Base-by-base conservation (phyloP, 2,888 invertebrate genomes). In the Scrobipalpa costella region DNA sequence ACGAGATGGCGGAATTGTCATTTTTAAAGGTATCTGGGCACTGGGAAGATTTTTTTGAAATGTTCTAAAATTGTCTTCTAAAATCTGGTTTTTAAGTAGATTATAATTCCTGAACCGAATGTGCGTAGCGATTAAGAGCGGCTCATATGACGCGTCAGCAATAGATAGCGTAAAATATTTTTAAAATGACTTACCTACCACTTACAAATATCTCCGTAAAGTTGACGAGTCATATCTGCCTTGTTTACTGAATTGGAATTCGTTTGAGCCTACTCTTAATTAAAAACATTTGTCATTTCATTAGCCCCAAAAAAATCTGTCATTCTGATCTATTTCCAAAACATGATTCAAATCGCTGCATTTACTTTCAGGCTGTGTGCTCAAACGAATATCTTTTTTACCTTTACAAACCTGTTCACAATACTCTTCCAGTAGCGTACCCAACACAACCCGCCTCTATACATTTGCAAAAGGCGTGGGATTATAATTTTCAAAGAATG, bases 351-450 rank as follows among this genome's bases (percentile, higher is more conserved):
- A n/a, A n/a, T 15, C 5, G 3, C 44, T 15, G 15, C n/a, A 44
- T 44, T 44, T 44, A 44, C 15, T 44, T 44, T 15, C 15, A n/a
- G 15, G 44, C 52, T 67, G 69, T 70, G 62, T 69, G 71, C 73
- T 74, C 76, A 71, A 73, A 76, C 69, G 79, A 79, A 76, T 79
- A 78, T 49, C 49, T 9, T 17, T 77, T 65, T 64, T 49, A 67
- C 49, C 49, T 62, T 60, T 62, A 55, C 59, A 66, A 68, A 71
- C 70, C 76, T 76, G 74, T 73, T 77, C 81, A 80, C 81, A 79
- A 82, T 81, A 81, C 83, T 84, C 84, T 84, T 83, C 83, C 83
- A 78, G 7, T 74, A 71, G 73, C 71, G 69, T 71, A 60, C 66
- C 64, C 67, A 69, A 70, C 67, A 71, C 69, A n/a, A 70, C 67